Evolutionary conservation across 2,888 invertebrate genomes (phyloP).

Genomic region (Morpho achilles): DNA sequence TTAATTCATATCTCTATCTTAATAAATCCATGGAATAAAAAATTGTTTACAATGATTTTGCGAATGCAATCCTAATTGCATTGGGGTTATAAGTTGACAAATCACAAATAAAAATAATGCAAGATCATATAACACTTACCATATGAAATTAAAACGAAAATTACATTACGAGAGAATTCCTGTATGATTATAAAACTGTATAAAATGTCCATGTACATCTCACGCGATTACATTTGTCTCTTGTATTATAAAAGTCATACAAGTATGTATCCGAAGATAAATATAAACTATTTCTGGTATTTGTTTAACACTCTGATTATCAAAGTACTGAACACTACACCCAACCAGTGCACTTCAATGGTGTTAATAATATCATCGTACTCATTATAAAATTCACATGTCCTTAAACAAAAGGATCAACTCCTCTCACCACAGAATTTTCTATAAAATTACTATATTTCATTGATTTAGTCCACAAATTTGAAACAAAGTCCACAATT

Average conservation of each 20-base stretch:
- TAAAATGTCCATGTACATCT: slow-evolving; percentile 69
- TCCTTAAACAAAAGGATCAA: slow-evolving; percentile 68
- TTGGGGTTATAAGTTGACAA: slow-evolving; percentile 9
- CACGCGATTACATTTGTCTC: slow-evolving; percentile 63
- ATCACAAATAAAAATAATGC: slow-evolving; percentile 19
- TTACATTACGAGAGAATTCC: slow-evolving; percentile 75
- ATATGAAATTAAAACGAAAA: slow-evolving; percentile 31
- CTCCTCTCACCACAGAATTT: slow-evolving; percentile 78
- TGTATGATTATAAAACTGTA: slow-evolving; percentile 68
- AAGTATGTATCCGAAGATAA: slow-evolving; percentile 56
- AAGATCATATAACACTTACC: slow-evolving; percentile 17
- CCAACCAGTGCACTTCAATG: slow-evolving; percentile 52
- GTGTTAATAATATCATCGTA: slow-evolving; percentile 46
- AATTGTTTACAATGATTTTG: slow-evolving; percentile 17
- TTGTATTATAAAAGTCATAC: slow-evolving; percentile 68
- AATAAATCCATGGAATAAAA: slow-evolving; percentile 26
- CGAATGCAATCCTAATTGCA: slow-evolving; percentile 12
- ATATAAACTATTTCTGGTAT: slow-evolving; percentile 35
- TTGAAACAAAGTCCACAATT: slow-evolving; percentile 77
- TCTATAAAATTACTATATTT: slow-evolving; percentile 75
- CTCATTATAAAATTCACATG: slow-evolving; percentile 50
- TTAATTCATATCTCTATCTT: slow-evolving; percentile 42
- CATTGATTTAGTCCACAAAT: slow-evolving; percentile 75
- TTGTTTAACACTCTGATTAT: slow-evolving; percentile 49
- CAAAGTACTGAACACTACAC: slow-evolving; percentile 55